Base-by-base conservation (phyloP, 2,888 invertebrate species). In the Sipha maydis region DNA sequence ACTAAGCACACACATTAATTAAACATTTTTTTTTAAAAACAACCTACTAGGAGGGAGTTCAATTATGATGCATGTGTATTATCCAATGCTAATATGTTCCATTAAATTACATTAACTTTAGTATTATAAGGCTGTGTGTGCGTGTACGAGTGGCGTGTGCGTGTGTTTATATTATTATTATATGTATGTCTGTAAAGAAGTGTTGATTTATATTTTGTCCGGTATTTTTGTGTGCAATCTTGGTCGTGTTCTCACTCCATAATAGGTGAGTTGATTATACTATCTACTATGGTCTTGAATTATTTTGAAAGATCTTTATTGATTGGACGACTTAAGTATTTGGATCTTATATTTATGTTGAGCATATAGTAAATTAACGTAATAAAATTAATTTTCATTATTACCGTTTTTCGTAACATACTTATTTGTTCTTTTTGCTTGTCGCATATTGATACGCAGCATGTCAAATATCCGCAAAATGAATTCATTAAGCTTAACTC, bases 211-310 rank as follows among this genome's bases (percentile, higher is more conserved):
- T 76, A 61, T 75, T 84, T 85, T 85, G 41, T 61, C 31, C 38
- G 61, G 75, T 56, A 76, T 67, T 85, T 75, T 85, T 77, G 85
- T 79, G 86, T 86, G 86, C 86, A 86, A 86, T 86, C 86, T 86
- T 86, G 86, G 86, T 86, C 86, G 86, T 86, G 56, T 86, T 71
- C n/a, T 34, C 34, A 54, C 75, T 69, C n/a, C 31, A 19, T 34
- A 48, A 31, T 76, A 54, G 73, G 38, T 21, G 31, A 54, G n/a
- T 83, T 56, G 48, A 71, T 48, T 48, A 19, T 21, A 48, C 14
- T 67, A 69, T 48, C 80, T 67, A n/a, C 28, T 28, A 41, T 67
- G 21, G 25, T 67, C n/a, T n/a, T 61, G 34, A 34, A 61, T 61
- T 54, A 21, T 67, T 67, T n/a, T 31, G 31, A 78, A 54, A 78